phyloP scores from a whole-genome alignment of 2,113 vertebrate species.

The Melozone crissalis region DNA sequence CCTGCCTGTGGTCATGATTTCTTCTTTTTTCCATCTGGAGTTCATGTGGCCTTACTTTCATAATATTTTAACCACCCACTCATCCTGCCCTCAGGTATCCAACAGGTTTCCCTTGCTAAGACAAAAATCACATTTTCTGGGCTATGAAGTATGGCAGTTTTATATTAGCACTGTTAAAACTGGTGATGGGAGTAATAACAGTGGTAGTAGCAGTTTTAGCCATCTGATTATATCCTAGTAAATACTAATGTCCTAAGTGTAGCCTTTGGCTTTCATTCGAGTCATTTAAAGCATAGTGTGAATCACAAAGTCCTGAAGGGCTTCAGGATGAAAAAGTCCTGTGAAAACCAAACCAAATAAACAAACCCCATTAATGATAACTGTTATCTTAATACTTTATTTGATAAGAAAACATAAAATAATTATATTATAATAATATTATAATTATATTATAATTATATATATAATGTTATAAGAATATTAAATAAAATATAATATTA shows the following conservation, averaged over 20 bases:
- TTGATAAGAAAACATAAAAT: not conserved
- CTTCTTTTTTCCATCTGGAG: not conserved
- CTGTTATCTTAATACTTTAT: not conserved
- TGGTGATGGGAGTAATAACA: too few species aligned
- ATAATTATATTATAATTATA: too few species aligned
- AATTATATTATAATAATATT: too few species aligned
- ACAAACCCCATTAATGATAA: not conserved
- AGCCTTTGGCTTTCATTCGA: fast-evolving
- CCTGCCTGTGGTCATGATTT: not conserved
- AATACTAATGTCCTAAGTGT: not conserved
- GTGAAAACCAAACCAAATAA: not conserved
- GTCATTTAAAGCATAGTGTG: not conserved
- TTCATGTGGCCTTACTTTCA: not conserved
- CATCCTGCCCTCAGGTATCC: fast-evolving
- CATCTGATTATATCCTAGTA: not conserved
- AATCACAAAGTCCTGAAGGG: not conserved
- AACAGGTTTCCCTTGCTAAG: not conserved
- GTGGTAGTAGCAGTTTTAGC: not conserved
- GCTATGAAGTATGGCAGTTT: not conserved
- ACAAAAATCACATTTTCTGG: not conserved
- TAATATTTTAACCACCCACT: not conserved
- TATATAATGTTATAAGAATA: too few species aligned
- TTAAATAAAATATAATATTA: too few species aligned
- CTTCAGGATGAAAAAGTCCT: not conserved
- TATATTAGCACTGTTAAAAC: not conserved